A percentile compares a stretch with the other conserved stretches of the same genome.
phyloP scores from a whole-genome alignment of 2,888 invertebrate genomes.

The Teleiodes luculella region DNA sequence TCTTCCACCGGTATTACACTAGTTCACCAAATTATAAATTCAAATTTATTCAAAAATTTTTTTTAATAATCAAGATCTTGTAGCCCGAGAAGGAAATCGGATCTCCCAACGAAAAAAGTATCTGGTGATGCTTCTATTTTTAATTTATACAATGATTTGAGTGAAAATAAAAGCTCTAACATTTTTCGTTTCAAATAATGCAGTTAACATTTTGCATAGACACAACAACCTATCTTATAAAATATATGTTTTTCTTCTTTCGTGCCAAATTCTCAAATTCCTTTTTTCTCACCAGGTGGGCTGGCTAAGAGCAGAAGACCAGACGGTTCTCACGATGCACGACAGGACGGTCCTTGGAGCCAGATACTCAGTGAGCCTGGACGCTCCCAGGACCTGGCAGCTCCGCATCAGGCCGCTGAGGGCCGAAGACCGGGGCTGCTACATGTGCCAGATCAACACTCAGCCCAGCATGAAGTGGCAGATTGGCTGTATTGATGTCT shows the following conservation, averaged over 20 bases:
- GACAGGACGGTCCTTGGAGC: slow-evolving; percentile 91
- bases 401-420: slow-evolving; percentile 86
- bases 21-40: too few species aligned
- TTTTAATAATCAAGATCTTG: too few species aligned
- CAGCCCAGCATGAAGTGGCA: slow-evolving; percentile 85
- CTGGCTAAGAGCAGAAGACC: slow-evolving; percentile 93
- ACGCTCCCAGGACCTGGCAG: slow-evolving; percentile 88
- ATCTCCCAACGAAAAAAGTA: too few species aligned
- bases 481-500: slow-evolving; percentile 88
- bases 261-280: neutral
- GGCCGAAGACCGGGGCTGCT: slow-evolving; percentile 87
- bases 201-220: too few species aligned
- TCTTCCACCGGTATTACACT: too few species aligned
- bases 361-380: slow-evolving; percentile 89
- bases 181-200: too few species aligned
- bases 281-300: slow-evolving; percentile 82
- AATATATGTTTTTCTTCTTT: neutral
- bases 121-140: too few species aligned
- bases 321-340: slow-evolving; percentile 92
- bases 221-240: too few species aligned
- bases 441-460: slow-evolving; percentile 91
- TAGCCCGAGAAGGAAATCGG: too few species aligned
- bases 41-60: too few species aligned
- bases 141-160: too few species aligned
- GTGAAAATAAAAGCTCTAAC: too few species aligned